phyloP scores from a whole-genome alignment of 37 sponge, comb jelly and placozoan species.

The Ephydatia muelleri region DNA sequence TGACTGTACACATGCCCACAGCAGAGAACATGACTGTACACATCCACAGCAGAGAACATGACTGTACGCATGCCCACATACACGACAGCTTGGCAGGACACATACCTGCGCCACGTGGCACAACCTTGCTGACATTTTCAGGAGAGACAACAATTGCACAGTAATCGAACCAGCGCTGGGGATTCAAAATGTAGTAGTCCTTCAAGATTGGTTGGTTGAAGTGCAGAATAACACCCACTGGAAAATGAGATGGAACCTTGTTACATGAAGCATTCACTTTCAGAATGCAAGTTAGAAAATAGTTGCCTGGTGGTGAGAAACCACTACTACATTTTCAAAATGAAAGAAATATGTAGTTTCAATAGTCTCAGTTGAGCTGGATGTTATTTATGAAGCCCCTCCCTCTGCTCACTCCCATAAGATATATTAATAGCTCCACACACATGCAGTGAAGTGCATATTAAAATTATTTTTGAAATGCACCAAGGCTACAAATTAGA shows the following conservation, averaged over 20 bases:
- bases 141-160: constrained; percentile 73
- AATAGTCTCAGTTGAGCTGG: no score
- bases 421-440: no score
- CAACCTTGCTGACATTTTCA: background rate
- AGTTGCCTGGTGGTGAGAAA: background rate
- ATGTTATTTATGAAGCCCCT: no score
- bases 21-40: no score
- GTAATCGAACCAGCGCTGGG: constrained; percentile 78
- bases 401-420: no score
- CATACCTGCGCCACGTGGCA: background rate
- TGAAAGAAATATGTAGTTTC: background rate
- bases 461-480: no score
- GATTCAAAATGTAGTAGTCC: constrained; percentile 67
- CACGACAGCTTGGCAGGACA: background rate
- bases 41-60: no score
- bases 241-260: background rate
- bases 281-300: background rate
- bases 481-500: no score
- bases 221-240: constrained; percentile 63
- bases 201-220: constrained; percentile 43
- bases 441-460: no score
- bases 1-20: no score
- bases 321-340: background rate
- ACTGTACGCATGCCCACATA: no score
- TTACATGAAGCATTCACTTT: background rate